Percentiles rank a stretch among this genome's conserved stretches.
Conservation (phyloP, 2,113 vertebrate species). For the Mastomys coucha region DNA sequence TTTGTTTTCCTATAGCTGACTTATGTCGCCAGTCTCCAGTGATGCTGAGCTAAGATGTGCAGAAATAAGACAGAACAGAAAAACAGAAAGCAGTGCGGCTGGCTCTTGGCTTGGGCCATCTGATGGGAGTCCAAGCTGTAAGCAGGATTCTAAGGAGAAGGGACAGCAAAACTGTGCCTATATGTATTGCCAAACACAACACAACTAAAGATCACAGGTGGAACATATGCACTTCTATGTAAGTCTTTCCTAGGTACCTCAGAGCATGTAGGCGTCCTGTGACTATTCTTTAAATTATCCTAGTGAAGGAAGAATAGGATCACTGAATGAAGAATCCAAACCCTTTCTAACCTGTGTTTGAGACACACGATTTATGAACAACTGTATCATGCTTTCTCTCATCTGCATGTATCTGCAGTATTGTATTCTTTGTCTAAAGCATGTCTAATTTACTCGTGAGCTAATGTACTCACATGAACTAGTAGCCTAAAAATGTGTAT, state of each 20-base stretch:
- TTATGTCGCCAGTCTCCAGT: constrained; percentile 38
- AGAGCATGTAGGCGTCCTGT: constrained; percentile 1
- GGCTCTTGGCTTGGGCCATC: constrained; percentile 33
- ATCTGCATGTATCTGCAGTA: background rate
- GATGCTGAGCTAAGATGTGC: constrained; percentile 1
- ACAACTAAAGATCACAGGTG: constrained; percentile 21
- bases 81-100: constrained; percentile 37
- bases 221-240: background rate
- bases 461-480: background rate
- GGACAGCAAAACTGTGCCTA: background rate
- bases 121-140: constrained; percentile 27
- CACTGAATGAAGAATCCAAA: constrained; percentile 16
- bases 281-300: constrained; percentile 37
- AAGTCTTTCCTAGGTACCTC: constrained; percentile 31
- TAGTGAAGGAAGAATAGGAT: constrained; percentile 4
- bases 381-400: background rate
- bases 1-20: constrained; percentile 36
- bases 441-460: background rate
- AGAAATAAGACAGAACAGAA: constrained; percentile 28
- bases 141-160: constrained; percentile 54
- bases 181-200: constrained; percentile 6
- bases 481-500: constrained; percentile 13
- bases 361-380: constrained; percentile 25
- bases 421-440: background rate
- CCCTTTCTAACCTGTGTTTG: background rate